Evolutionary conservation across 2,888 invertebrate genomes (phyloP), one percentile per base, ranked within the genome.

Genomic region (Priocnemis perturbator): DNA sequence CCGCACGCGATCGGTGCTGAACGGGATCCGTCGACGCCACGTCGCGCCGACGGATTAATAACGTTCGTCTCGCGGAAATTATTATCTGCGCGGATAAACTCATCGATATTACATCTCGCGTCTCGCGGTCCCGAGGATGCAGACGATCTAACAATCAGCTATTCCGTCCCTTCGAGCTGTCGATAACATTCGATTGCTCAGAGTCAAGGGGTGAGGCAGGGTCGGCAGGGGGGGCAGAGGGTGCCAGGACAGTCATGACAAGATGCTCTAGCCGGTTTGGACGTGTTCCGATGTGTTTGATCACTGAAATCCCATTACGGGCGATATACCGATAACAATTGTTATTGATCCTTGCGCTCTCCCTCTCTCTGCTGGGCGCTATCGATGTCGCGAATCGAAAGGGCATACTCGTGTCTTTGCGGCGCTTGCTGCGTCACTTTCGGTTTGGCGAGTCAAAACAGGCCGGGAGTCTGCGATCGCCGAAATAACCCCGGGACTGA

Each of bases 161-260:
- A 48, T 57, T 23, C 21, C 19, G 48, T 70, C 65, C 67, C 71
- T 66, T 63, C 60, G 55, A 56, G 60, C 74, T 74, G 75, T 75
- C 74, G 71, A 74, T 75, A 74, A 71, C 74, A 75, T 74, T 74
- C 74, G 64, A 68, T 50, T 15, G 20, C 5, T 17, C 44, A 11
- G 3, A 20, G 44, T 58, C 58, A 20, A 44, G 44, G 58, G 57
- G 21, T 48, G 64, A n/a, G n/a, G n/a, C n/a, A n/a, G 55, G 21
- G 53, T 60, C 58, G 55, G 52, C 14, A 53, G 55, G 58, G 59
- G 52, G 37, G 14, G 26, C 26, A 26, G 11, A 37, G 37, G 37
- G 37, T 37, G 37, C 7, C 37, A 45, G 67, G 73, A 67, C 73
- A 74, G 59, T 73, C 55, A 60, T 64, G 74, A 73, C 74, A 74